phyloP scores from a whole-genome alignment of 2,797 vertebrate species.

The Nyctibius grandis region DNA sequence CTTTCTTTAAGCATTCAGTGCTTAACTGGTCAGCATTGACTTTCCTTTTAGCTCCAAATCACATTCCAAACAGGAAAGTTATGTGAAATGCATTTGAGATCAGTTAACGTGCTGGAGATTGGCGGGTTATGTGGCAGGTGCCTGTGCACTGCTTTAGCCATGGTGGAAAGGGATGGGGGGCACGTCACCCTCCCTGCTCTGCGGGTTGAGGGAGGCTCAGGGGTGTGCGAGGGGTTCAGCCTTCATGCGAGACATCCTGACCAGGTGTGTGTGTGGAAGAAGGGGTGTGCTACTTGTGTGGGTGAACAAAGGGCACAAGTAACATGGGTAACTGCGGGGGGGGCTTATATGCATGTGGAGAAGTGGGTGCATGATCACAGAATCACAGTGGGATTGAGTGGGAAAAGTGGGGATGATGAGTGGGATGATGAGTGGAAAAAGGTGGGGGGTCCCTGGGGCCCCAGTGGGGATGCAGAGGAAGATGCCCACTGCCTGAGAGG shows the following conservation, averaged over 20 bases:
- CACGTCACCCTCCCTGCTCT: not conserved
- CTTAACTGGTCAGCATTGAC: not conserved
- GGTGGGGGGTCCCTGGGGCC: not conserved
- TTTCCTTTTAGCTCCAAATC: not conserved
- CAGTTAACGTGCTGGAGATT: not conserved
- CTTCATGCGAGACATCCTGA: not conserved
- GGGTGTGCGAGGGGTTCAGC: not conserved
- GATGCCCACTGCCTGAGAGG: not conserved
- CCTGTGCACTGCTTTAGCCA: not conserved
- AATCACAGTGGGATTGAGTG: no score
- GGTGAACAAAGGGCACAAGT: not conserved
- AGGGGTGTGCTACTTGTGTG: not conserved
- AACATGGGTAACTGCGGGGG: no score
- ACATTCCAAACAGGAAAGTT: not conserved
- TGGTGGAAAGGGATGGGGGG: not conserved
- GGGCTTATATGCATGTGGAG: not conserved
- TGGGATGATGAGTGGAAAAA: no score
- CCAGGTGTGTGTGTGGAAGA: not conserved
- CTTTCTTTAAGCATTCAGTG: not conserved
- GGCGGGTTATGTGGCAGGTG: accelerated
- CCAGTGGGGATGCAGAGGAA: not conserved
- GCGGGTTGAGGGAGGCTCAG: not conserved
- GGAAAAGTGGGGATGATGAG: no score
- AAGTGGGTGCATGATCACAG: accelerated
- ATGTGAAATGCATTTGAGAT: not conserved